Evolutionary conservation across 2,888 invertebrate species (phyloP).

Genomic region (Eugnorisma glareosa): DNA sequence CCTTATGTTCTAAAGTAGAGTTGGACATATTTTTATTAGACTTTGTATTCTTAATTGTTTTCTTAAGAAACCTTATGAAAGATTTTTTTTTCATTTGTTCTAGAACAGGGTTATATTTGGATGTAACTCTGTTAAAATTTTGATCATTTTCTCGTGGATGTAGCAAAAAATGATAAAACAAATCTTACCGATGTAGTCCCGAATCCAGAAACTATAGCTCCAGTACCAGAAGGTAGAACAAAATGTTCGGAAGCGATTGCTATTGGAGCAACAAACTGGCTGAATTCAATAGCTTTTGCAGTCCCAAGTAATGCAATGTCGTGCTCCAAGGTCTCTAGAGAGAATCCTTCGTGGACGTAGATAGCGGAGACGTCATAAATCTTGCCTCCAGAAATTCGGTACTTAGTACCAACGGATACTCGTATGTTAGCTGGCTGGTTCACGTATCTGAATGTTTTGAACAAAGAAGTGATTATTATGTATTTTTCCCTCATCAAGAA

Average conservation of each 20-base stretch:
- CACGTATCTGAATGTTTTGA: conserved; percentile 73
- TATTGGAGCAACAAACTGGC: conserved; percentile 74
- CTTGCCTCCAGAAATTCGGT: conserved; percentile 79
- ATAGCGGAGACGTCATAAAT: conserved; percentile 75
- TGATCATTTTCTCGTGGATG: background rate
- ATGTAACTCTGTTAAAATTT: background rate
- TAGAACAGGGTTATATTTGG: background rate
- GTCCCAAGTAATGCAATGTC: conserved; percentile 84
- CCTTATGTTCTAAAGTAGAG: background rate
- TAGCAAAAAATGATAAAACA: background rate
- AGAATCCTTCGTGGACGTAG: conserved; percentile 78
- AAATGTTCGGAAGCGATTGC: conserved; percentile 72
- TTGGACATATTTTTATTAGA: background rate
- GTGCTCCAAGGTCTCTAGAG: conserved; percentile 75
- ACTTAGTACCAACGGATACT: conserved; percentile 80
- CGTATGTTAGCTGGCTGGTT: conserved; percentile 72
- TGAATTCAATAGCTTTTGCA: conserved; percentile 73
- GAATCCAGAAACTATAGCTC: conserved; percentile 85
- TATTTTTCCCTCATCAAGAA: background rate
- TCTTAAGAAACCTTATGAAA: background rate
- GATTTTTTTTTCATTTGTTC: background rate
- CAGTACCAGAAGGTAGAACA: conserved; percentile 75
- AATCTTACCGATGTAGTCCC: conserved; percentile 79
- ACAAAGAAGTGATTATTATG: background rate
- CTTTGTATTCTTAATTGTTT: background rate